phyloP scores from a whole-genome alignment of 2,113 vertebrate genomes.

The Pyrgilauda ruficollis region DNA sequence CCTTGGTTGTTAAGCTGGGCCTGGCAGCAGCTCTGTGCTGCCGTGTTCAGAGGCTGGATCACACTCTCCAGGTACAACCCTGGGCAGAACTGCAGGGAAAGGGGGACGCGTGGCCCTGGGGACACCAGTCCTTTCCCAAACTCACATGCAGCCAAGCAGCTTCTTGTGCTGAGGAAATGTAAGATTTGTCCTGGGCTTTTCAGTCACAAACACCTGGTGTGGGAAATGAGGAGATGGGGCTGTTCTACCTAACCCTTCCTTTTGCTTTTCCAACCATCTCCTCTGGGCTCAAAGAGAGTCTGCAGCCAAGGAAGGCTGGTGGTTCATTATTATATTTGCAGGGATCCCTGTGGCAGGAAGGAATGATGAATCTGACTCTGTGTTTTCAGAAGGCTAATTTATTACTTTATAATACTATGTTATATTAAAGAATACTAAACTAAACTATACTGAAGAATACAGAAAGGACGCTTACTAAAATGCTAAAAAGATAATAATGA shows the following conservation, averaged over 20 bases:
- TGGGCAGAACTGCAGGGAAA: background rate
- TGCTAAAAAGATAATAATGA: too few relatives aligned
- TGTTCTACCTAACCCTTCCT: background rate
- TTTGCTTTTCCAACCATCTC: background rate
- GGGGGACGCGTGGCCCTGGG: background rate
- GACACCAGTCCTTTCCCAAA: background rate
- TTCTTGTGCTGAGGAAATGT: background rate
- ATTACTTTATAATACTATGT: too few relatives aligned
- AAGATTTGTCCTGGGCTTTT: background rate
- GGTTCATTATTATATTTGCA: too few relatives aligned
- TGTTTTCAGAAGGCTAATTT: too few relatives aligned
- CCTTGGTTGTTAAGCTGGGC: background rate
- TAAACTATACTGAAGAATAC: too few relatives aligned
- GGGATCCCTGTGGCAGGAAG: too few relatives aligned
- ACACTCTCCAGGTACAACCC: background rate
- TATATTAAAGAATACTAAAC: too few relatives aligned
- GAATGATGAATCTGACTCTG: too few relatives aligned
- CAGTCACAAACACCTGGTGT: background rate
- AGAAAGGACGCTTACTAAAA: too few relatives aligned
- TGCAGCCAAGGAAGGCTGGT: background rate
- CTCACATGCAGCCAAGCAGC: background rate
- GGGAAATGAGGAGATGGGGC: background rate
- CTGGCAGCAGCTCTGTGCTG: background rate
- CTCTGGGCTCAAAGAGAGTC: background rate
- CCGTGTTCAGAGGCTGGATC: background rate